Evolutionary conservation across 2,113 vertebrate species (phyloP).

Genomic region (Neofelis nebulosa): DNA sequence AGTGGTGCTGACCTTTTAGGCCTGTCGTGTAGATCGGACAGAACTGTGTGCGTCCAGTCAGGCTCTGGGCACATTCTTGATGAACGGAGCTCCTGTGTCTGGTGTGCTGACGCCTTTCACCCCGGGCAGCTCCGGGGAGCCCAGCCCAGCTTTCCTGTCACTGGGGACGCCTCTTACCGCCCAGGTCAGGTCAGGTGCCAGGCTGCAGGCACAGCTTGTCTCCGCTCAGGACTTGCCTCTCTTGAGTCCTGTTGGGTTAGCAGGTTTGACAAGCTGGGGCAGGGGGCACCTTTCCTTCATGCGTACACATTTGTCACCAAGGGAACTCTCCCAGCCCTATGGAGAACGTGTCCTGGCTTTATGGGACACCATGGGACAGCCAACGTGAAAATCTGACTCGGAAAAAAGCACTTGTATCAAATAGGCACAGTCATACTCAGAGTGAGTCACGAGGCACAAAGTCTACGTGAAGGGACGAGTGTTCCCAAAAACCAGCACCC

Average conservation of each 20-base stretch:
- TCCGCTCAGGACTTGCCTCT: neutral
- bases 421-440: neutral
- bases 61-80: neutral
- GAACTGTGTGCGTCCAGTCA: no score
- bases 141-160: neutral
- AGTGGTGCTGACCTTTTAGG: no score
- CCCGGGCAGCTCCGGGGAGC: neutral
- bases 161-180: no score
- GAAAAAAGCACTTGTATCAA: neutral
- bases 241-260: fast-evolving
- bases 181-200: neutral
- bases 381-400: no score
- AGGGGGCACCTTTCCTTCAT: neutral
- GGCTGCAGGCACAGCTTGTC: neutral
- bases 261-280: neutral
- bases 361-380: neutral
- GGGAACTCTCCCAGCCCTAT: no score
- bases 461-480: neutral
- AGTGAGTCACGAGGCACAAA: neutral
- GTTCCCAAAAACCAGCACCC: neutral
- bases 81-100: neutral
- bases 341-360: neutral
- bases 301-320: fast-evolving
- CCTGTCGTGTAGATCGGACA: neutral
- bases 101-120: neutral